Conservation (phyloP, 2,113 vertebrate genomes). For the Passerina amoena region DNA sequence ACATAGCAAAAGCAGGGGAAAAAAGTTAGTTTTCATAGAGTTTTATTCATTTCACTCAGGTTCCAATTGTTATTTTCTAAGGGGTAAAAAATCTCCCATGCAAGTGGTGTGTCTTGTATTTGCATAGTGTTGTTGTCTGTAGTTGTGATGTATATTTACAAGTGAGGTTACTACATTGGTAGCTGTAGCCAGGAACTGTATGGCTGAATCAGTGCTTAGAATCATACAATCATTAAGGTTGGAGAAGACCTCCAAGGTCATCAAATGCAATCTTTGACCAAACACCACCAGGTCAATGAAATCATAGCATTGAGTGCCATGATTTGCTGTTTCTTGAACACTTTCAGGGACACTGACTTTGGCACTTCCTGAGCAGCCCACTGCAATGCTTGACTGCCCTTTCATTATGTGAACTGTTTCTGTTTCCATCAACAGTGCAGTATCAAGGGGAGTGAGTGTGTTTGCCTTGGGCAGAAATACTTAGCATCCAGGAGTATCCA, state of each 20-base stretch:
- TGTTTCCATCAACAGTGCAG: neutral
- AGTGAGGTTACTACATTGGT: neutral
- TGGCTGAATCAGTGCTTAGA: neutral
- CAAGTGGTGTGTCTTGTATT: neutral
- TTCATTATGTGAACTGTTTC: neutral
- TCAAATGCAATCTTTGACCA: fast-evolving
- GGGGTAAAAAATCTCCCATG: neutral
- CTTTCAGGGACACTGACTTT: fast-evolving
- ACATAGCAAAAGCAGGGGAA: neutral
- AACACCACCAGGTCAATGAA: neutral
- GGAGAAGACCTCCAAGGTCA: neutral
- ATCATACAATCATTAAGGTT: neutral
- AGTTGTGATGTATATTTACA: neutral
- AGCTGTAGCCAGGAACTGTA: neutral
- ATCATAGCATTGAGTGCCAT: neutral
- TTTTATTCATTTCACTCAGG: neutral
- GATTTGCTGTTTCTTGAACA: neutral
- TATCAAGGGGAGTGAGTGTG: neutral
- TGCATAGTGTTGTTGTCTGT: neutral
- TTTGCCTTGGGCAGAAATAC: neutral
- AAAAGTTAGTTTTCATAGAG: neutral
- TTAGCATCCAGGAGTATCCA: neutral
- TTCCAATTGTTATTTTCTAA: neutral
- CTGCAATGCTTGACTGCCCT: neutral
- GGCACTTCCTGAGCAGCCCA: fast-evolving